These are phyloP conservation scores for Micrastur ruficollis DNA, from an alignment of 2,797 vertebrate species.

Conservation along the genomic window DNA sequence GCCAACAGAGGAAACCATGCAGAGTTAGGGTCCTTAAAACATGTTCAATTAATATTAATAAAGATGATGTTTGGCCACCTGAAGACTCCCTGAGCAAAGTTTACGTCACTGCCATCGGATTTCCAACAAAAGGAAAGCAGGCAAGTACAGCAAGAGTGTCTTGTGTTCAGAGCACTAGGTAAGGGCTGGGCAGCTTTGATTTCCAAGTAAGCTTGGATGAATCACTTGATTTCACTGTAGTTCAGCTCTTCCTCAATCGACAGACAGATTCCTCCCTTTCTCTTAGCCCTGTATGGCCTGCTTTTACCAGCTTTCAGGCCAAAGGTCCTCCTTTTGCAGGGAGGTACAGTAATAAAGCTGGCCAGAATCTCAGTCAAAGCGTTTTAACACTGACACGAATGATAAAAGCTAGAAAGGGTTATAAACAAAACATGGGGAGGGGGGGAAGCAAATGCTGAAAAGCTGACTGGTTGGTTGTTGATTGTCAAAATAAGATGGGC, in stretches of 20 bases:
- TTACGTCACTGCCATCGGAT: not conserved
- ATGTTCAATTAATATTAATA: not conserved
- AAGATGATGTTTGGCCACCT: not conserved
- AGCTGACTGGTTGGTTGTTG: rapidly evolving
- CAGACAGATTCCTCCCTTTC: not conserved
- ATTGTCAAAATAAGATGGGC: not conserved
- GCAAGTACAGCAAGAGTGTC: no score
- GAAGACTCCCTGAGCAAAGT: not conserved
- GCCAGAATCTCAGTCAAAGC: not conserved
- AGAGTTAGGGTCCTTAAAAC: not conserved
- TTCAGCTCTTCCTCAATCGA: not conserved
- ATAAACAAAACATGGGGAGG: rapidly evolving
- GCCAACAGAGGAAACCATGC: not conserved
- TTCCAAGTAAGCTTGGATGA: not conserved
- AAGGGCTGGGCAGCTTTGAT: not conserved
- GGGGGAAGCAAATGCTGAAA: not conserved
- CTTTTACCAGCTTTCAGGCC: not conserved
- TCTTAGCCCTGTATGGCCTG: not conserved
- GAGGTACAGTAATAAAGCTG: not conserved
- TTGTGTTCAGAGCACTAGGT: rapidly evolving
- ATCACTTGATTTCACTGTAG: not conserved
- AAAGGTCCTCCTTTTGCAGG: not conserved
- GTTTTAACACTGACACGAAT: not conserved
- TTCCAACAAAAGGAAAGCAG: not conserved
- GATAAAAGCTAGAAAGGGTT: not conserved